A percentile compares a stretch with the other conserved stretches of the same genome.
phyloP scores from a whole-genome alignment of 64 coral and sea anemone species.

The Pocillopora verrucosa region DNA sequence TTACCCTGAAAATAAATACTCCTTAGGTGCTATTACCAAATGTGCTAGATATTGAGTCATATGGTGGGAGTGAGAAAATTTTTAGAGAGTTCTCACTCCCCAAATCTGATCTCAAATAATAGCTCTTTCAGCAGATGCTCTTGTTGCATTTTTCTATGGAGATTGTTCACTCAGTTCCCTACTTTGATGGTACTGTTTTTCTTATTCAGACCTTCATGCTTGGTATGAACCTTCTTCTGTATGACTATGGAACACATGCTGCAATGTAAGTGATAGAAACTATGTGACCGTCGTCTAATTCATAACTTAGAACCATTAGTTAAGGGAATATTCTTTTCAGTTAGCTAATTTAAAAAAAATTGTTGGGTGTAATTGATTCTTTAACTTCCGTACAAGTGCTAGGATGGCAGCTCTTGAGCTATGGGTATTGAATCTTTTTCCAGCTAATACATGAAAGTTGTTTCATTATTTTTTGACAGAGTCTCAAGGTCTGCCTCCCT shows the following conservation, averaged over 20 bases:
- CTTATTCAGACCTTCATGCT: conserved; percentile 84
- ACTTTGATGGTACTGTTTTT: background rate
- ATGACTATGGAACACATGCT: conserved; percentile 92
- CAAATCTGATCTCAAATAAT: background rate
- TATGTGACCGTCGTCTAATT: background rate
- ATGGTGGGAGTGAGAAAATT: too few species aligned
- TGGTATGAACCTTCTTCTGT: conserved; percentile 84
- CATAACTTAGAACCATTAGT: background rate
- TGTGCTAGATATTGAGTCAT: too few species aligned
- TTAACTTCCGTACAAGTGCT: too few species aligned
- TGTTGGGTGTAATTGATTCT: too few species aligned
- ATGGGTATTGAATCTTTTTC: background rate
- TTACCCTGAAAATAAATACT: too few species aligned
- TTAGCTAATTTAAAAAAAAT: too few species aligned
- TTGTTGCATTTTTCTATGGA: background rate
- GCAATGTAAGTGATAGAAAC: conserved; percentile 67
- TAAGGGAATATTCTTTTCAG: too few species aligned
- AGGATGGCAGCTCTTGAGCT: too few species aligned
- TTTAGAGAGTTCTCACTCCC: too few species aligned
- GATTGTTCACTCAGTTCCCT: too few species aligned
- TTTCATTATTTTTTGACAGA: conserved; percentile 26
- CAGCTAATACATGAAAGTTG: background rate
- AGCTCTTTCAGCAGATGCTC: background rate
- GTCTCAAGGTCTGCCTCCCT: conserved; percentile 87
- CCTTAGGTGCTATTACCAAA: too few species aligned